phyloP scores from a whole-genome alignment of 2,797 vertebrate species.

The Chaetophractus vellerosus region DNA sequence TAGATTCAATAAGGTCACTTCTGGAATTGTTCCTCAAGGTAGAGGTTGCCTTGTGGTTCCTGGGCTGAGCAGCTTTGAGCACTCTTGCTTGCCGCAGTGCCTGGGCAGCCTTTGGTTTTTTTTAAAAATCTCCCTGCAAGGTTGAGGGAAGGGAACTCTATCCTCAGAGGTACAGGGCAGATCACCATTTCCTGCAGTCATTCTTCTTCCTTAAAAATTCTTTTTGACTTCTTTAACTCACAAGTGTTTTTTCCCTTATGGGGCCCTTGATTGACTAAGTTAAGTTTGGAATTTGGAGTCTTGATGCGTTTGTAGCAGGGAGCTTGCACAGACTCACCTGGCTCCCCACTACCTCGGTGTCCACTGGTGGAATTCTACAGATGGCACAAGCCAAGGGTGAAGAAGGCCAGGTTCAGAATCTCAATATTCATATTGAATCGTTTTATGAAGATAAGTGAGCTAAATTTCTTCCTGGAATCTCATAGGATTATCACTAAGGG shows the following conservation, averaged over 20 bases:
- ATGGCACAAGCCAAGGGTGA: not conserved
- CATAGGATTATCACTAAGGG: constrained; percentile 11
- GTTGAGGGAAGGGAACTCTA: not conserved
- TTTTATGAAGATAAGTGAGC: constrained; percentile 32
- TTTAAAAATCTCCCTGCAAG: not conserved
- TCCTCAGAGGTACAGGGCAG: not conserved
- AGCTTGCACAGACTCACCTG: not conserved
- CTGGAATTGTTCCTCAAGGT: not conserved
- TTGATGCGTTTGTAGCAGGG: not conserved
- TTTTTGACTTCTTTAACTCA: not conserved
- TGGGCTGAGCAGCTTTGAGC: not conserved
- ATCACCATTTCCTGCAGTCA: not conserved
- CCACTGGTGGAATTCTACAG: not conserved
- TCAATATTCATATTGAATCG: not conserved
- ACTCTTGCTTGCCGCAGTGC: not conserved
- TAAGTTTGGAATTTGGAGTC: not conserved
- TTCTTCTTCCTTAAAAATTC: not conserved
- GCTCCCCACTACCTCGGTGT: not conserved
- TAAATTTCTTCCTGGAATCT: constrained; percentile 57
- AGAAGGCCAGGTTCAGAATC: not conserved
- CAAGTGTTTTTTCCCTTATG: not conserved
- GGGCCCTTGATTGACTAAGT: not conserved
- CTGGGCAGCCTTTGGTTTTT: not conserved
- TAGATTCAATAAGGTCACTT: not conserved
- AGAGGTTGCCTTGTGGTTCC: not conserved